Evolutionary conservation across 1,140 invertebrate species (phyloP), one percentile per base, ranked within the genome.

Genomic region (Sminthurides bifidus): DNA sequence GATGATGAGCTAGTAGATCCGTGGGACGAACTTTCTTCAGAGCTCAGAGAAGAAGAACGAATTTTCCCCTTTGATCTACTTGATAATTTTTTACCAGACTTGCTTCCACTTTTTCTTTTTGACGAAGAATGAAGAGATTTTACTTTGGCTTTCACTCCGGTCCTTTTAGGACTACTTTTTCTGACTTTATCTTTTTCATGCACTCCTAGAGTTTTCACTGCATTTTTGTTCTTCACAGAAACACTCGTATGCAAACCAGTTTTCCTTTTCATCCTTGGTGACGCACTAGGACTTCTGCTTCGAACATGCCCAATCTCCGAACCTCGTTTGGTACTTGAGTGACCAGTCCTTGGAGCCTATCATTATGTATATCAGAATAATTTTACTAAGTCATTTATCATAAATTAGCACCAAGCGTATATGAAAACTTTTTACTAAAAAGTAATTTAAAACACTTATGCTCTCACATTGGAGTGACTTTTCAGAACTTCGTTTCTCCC

Each of bases 1-100:
- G 58, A 52, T 3, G 52, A 52, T 14, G 52, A 48, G 26, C 45
- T 51, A 12, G 54, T 50, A 26, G 31, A 30, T n/a, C 44, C 56
- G 15, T 38, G 27, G 17, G 30, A 35, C 2, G 59, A 55, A 3
- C 52, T 49, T 30, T 38, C 53, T 5, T 21, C 55, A 27, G 58
- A 56, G 30, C 52, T 60, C n/a, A 52, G 31, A 15, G 60, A 62
- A 21, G 58, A 59, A 24, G 56, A 54, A 27, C 52, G 31, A 1
- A 10, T 31, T 27, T 59, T 54, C 0, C 44, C 31, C 31, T 58
- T 53, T 12, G 12, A 14, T 44, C 54, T 58, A 12, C 21, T 29
- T 3, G 5, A 26, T 5, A 37, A 54, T 44, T 43, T 50, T 17
- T 52, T 33, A 15, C 30, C 38, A n/a, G 6, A 12, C 8, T 37